These are phyloP conservation scores for Caenorhabditis panamensis DNA, from an alignment of 2,888 invertebrate genomes.

Conservation along the genomic window DNA sequence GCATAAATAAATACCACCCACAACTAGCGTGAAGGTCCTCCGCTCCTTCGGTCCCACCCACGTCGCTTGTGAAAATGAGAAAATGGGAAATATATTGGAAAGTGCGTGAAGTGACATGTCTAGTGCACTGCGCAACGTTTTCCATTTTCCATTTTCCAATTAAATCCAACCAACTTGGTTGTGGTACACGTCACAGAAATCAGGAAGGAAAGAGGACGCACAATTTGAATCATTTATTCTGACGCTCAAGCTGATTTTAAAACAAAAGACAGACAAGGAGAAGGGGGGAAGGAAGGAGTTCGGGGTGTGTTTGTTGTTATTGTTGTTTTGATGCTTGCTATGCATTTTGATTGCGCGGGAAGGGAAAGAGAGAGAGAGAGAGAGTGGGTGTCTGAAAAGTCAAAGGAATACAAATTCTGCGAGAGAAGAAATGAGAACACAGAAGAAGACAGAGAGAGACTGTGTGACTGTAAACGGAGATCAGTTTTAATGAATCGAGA, in stretches of 20 bases:
- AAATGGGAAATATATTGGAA: constrained; percentile 15
- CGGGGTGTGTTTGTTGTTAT: not conserved
- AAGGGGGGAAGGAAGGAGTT: not conserved
- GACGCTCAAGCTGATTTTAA: constrained; percentile 62
- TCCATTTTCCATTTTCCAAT: constrained; percentile 17
- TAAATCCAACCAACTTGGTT: not conserved
- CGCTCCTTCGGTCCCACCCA: constrained; percentile 16
- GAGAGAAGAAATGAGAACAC: constrained; percentile 22
- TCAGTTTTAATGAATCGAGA: not conserved
- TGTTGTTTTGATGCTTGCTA: constrained; percentile 27
- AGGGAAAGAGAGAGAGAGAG: not conserved
- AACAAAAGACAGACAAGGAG: constrained; percentile 30
- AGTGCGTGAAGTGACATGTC: constrained; percentile 28
- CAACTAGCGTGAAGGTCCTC: constrained; percentile 34
- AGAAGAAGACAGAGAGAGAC: constrained; percentile 15
- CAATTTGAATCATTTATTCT: constrained; percentile 62
- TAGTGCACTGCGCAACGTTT: constrained; percentile 35
- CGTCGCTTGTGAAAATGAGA: constrained; percentile 14
- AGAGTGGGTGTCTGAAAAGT: not conserved
- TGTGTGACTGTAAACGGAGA: not conserved
- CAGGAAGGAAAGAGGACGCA: constrained; percentile 7
- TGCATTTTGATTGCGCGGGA: constrained; percentile 24
- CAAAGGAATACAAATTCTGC: too few relatives aligned
- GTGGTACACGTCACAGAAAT: constrained; percentile 5
- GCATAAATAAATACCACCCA: constrained; percentile 39